These are phyloP conservation scores for Lordiphosa collinella DNA, from an alignment of 1,140 invertebrate genomes.

Conservation along the genomic window DNA sequence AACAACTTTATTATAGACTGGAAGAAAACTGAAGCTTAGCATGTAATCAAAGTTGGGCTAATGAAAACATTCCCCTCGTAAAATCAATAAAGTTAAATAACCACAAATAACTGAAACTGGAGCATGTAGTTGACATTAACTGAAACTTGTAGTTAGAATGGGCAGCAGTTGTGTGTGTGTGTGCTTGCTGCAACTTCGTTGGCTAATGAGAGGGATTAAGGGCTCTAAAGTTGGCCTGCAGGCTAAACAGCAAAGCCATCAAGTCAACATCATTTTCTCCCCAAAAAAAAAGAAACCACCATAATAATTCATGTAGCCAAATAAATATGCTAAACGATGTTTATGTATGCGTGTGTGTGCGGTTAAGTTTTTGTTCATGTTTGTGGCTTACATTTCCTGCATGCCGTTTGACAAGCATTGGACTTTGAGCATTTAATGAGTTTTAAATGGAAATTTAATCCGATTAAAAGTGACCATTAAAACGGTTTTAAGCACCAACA, in stretches of 20 bases:
- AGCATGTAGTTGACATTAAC: constrained; percentile 25
- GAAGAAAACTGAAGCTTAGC: constrained; percentile 36
- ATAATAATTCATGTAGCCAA: constrained; percentile 40
- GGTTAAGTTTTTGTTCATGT: constrained; percentile 1
- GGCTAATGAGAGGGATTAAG: constrained; percentile 24
- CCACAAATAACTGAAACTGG: constrained; percentile 61
- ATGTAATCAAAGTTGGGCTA: constrained; percentile 54
- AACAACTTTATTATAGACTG: constrained; percentile 52
- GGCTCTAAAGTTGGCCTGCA: constrained; percentile 18
- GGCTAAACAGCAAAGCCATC: constrained; percentile 1
- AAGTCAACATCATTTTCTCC: background rate
- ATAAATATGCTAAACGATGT: constrained; percentile 30
- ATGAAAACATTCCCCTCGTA: constrained; percentile 68
- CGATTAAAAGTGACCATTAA: background rate
- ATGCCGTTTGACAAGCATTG: constrained; percentile 22
- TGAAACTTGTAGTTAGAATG: constrained; percentile 1
- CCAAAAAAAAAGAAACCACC: constrained; percentile 3
- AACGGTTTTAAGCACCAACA: constrained; percentile 1
- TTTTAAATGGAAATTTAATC: constrained; percentile 28
- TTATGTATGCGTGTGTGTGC: constrained; percentile 2
- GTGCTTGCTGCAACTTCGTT: background rate
- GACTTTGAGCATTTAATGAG: constrained; percentile 14
- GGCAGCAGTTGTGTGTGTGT: background rate
- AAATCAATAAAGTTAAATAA: constrained; percentile 73
- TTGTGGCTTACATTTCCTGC: constrained; percentile 19